Conservation (phyloP, 2,797 vertebrate genomes). For the Emydoidea blandingii region DNA sequence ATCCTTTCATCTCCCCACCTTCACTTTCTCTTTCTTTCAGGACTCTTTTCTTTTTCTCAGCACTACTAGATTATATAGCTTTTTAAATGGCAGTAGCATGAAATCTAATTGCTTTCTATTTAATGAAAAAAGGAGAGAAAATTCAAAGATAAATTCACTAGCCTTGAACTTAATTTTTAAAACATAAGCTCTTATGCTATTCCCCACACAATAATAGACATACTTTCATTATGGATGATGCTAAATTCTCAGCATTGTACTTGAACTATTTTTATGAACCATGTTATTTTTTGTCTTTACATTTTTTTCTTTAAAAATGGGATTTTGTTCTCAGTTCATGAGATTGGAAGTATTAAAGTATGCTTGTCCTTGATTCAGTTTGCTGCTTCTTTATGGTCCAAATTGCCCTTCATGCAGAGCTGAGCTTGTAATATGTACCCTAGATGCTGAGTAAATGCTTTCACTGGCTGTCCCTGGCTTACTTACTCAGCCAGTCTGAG, state of each 20-base stretch:
- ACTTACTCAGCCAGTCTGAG: constrained; percentile 78
- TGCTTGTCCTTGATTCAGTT: constrained; percentile 84
- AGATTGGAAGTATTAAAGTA: constrained; percentile 59
- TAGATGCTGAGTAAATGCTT: constrained; percentile 90
- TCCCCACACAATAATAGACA: neutral
- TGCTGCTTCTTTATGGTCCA: constrained; percentile 84
- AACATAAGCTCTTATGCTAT: constrained; percentile 29
- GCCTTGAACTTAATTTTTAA: constrained; percentile 33
- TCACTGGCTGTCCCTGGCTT: constrained; percentile 78
- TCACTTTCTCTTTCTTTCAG: neutral
- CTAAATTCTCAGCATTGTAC: constrained; percentile 31
- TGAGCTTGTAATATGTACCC: constrained; percentile 88
- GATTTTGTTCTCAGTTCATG: constrained; percentile 54
- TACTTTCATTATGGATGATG: neutral
- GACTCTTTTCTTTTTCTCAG: neutral
- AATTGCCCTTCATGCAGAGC: constrained; percentile 92
- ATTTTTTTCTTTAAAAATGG: constrained; percentile 50
- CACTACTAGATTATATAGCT: neutral
- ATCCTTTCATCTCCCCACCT: fast-evolving
- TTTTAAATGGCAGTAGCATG: neutral
- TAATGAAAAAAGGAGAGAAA: neutral
- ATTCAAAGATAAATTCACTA: neutral
- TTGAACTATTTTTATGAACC: constrained; percentile 43
- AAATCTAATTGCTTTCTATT: constrained; percentile 34
- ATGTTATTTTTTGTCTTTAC: constrained; percentile 30